Conservation (phyloP, 2,113 vertebrate genomes). For the Psilopogon haemacephalus region DNA sequence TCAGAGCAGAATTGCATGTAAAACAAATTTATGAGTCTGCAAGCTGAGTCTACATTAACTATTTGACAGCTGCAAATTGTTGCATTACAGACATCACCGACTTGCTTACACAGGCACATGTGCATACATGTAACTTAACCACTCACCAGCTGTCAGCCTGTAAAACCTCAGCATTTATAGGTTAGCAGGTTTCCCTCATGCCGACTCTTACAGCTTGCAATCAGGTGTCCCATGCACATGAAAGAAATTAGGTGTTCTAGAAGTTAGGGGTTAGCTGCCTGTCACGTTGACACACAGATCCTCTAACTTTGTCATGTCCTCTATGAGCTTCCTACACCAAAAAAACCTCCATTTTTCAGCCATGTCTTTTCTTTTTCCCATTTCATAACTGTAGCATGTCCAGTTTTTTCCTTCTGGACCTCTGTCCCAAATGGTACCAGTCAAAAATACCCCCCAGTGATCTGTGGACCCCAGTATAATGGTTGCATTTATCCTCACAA, state of each 20-base stretch:
- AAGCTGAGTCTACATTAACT: constrained; percentile 24
- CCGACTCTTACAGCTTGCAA: not conserved
- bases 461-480: not conserved
- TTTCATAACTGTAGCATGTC: not conserved
- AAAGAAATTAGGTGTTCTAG: not conserved
- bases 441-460: not conserved
- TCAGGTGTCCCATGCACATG: not conserved
- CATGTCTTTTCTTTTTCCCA: not conserved
- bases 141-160: not conserved
- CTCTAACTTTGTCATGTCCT: not conserved
- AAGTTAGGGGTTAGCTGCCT: not conserved
- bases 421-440: not conserved
- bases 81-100: not conserved
- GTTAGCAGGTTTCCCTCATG: not conserved
- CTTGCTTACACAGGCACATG: not conserved
- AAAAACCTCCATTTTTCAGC: not conserved
- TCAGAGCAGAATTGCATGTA: not conserved
- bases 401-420: not conserved
- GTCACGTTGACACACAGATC: not conserved
- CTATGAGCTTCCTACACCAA: not conserved
- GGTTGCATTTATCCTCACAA: not conserved
- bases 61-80: constrained; percentile 11
- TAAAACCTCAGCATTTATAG: not conserved
- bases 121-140: not conserved
- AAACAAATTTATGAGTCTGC: constrained; percentile 32